Conservation (phyloP, 2,888 invertebrate species). For the Cepaea hortensis region DNA sequence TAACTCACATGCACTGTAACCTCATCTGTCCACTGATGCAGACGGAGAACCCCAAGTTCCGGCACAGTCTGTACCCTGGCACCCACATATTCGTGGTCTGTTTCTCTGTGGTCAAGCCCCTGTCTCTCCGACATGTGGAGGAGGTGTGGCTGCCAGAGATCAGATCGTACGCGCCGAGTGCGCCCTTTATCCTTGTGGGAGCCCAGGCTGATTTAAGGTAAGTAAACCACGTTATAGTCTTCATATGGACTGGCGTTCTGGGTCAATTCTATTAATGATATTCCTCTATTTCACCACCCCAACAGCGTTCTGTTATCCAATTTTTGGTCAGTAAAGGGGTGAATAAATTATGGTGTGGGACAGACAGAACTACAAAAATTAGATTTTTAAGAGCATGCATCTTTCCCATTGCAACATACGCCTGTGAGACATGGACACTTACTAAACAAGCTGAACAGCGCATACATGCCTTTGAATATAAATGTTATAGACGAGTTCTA, state of each 20-base stretch:
- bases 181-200: slow-evolving; percentile 64
- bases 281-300: too few species aligned
- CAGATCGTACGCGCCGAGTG: slow-evolving; percentile 57
- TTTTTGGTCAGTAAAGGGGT: too few species aligned
- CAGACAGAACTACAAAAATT: too few species aligned
- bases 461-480: too few species aligned
- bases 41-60: slow-evolving; percentile 8
- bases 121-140: slow-evolving; percentile 60
- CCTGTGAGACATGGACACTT: too few species aligned
- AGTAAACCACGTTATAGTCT: not conserved
- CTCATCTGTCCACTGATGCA: not conserved
- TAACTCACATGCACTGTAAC: not conserved
- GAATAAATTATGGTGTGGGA: too few species aligned
- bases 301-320: too few species aligned
- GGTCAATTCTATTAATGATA: too few species aligned
- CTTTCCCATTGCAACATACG: too few species aligned
- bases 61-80: not conserved
- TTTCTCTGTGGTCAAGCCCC: slow-evolving; percentile 63
- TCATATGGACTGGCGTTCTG: not conserved
- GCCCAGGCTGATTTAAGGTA: slow-evolving; percentile 65
- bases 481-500: too few species aligned
- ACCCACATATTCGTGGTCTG: slow-evolving; percentile 1
- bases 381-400: too few species aligned
- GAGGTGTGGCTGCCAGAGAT: slow-evolving; percentile 64
- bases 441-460: too few species aligned